These are phyloP conservation scores for Dromius quadrimaculatus DNA, from an alignment of 2,888 invertebrate genomes.

Conservation along the genomic window DNA sequence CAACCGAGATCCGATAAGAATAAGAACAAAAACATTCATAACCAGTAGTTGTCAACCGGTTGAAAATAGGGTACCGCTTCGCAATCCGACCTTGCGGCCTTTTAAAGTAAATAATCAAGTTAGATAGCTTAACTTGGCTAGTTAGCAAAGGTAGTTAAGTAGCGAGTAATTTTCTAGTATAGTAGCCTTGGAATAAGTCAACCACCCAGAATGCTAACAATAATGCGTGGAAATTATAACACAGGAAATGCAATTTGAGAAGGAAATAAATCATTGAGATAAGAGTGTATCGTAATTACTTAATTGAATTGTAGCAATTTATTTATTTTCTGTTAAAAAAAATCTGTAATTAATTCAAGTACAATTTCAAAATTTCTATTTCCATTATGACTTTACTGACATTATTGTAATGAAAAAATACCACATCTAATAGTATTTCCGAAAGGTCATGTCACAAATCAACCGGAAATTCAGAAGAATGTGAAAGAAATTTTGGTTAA, in stretches of 20 bases:
- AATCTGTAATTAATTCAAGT: not conserved
- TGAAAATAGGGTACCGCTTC: not conserved
- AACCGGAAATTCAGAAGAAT: constrained; percentile 6
- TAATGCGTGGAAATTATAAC: not conserved
- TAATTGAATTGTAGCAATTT: not conserved
- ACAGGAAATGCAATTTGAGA: not conserved
- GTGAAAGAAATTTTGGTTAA: not conserved
- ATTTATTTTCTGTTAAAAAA: not conserved
- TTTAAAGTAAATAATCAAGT: not conserved
- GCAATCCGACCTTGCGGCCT: not conserved
- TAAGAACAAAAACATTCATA: not conserved
- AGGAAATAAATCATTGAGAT: not conserved
- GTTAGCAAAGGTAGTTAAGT: too few species aligned
- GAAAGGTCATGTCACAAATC: not conserved
- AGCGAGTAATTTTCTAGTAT: not conserved
- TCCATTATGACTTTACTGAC: not conserved
- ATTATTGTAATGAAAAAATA: not conserved
- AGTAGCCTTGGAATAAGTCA: constrained; percentile 1
- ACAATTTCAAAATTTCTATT: not conserved
- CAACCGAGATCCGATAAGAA: not conserved
- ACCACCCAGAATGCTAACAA: not conserved
- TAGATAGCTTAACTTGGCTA: too few species aligned
- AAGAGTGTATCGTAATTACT: not conserved
- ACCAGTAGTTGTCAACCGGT: constrained; percentile 8
- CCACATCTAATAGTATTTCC: not conserved